Evolutionary conservation across 1,140 invertebrate genomes (phyloP), one percentile per base, ranked within the genome.

Genomic region (Drosophila ogumai): DNA sequence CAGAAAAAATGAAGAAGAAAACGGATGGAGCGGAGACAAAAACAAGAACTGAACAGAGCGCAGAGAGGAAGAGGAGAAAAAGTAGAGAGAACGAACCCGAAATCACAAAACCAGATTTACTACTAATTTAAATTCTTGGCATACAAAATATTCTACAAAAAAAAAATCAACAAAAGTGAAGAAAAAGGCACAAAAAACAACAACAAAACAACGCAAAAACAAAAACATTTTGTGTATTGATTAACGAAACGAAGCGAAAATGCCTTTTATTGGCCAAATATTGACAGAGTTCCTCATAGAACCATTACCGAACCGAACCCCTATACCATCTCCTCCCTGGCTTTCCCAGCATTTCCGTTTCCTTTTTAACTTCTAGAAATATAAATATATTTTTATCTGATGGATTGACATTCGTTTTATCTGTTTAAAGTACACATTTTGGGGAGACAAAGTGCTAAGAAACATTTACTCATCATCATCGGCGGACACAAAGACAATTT

Each of bases 71-170:
- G 31, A 25, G 55, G 25, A 34, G 38, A 43, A 56, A 49, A 61
- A 38, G 52, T 19, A 15, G 64, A 44, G 65, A 79, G 55, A 66
- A 69, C 58, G 69, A 90, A 90, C 73, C 77, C 85, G 85, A 88
- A 90, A 81, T 84, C 74, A 73, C 74, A 86, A 84, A 88, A 88
- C 85, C 85, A 90, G 85, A 88, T 90, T 88, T 88, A 78, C 85
- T 88, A 90, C 85, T 90, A 88, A 88, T 88, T 88, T 88, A 88
- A 88, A 88, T 88, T 88, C 85, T 81, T 90, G 85, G 85, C 85
- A 90, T 79, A 88, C 77, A 90, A 88, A 88, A 85, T 73, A 81
- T 78, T 78, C 56, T 73, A 71, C 72, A 76, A 85, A 77, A 63
- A 68, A 46, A 50, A 59, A 71, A 44, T 22, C 46, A 56, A 40